Evolutionary conservation across 2,113 vertebrate species (phyloP), one percentile per base, ranked within the genome.

Genomic region (Naja naja): DNA sequence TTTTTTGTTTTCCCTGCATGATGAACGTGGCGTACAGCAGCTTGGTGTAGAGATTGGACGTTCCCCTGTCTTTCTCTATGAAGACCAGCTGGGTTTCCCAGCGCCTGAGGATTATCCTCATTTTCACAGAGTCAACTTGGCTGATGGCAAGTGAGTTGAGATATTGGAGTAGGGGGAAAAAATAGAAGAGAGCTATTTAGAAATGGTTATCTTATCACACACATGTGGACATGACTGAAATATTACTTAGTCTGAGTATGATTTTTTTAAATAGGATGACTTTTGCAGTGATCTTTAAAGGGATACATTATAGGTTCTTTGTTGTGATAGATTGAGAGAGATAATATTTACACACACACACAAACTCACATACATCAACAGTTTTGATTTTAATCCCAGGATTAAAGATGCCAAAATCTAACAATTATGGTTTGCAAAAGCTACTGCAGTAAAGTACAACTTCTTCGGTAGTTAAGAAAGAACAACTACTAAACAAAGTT

Each of bases 81-180:
- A 98, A 94, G 98, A 98, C 95, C 98, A 98, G 47, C 89, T 95
- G 1, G 98, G 98, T 6, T 95, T 96, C 3, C 98, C 98, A 0
- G 52, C 94, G 7, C 98, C 98, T 0, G 96, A 98, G 23, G 94
- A 93, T 5, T 98, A 98, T 92, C 98, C 98, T 20, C 97, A 97
- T 39, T 98, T 99, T 96, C 98, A 97, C 93, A 97, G 97, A 90
- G 93, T 98, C 96, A 98, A 98, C 97, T 95, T 99, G 90, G 97
- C 97, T 0, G 99, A 99, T 5, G 98, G 99, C 97, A 98, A 98
- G 99, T 99, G 96, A 97, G 98, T 97, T 43, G 87, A 60, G 56
- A 88, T 81, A 43, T 27, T 14, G n/a, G 91, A 49, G 11, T 23
- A 43, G 18, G 10, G 10, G 5, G 8, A 25, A 16, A 18, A 34